Conservation (phyloP, 2,797 vertebrate species). For the Gallirallus australis region DNA sequence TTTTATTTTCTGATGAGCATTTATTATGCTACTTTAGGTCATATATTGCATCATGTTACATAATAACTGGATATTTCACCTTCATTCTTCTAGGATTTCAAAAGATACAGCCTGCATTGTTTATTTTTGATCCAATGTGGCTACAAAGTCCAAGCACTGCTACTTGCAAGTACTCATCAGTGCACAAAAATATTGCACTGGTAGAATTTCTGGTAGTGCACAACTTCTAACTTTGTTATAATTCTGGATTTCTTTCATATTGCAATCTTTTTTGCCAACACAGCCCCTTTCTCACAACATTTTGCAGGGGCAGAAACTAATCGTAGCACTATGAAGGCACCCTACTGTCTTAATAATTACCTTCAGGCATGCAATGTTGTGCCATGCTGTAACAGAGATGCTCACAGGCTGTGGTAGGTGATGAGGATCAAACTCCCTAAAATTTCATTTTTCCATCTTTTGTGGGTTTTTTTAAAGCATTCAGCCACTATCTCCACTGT, state of each 20-base stretch:
- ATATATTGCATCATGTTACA: not conserved
- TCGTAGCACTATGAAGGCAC: not conserved
- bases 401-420: not conserved
- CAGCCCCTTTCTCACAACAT: not conserved
- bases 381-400: not conserved
- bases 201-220: not conserved
- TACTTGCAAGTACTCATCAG: not conserved
- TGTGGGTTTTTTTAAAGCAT: not conserved
- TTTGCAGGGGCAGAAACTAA: not conserved
- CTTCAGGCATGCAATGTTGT: not conserved
- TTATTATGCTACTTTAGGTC: not conserved
- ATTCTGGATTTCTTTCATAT: not conserved
- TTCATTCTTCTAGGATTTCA: not conserved
- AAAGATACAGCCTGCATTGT: not conserved
- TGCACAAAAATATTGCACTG: not conserved
- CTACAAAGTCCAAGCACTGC: not conserved
- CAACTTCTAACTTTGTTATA: not conserved
- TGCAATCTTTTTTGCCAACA: not conserved
- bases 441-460: not conserved
- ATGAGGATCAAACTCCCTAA: not conserved
- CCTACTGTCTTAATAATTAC: not conserved
- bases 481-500: not conserved
- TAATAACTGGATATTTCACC: not conserved
- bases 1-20: not conserved
- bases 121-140: not conserved